Evolutionary conservation across 2,888 invertebrate species (phyloP).

Genomic region (Hirtodrosophila confusa): DNA sequence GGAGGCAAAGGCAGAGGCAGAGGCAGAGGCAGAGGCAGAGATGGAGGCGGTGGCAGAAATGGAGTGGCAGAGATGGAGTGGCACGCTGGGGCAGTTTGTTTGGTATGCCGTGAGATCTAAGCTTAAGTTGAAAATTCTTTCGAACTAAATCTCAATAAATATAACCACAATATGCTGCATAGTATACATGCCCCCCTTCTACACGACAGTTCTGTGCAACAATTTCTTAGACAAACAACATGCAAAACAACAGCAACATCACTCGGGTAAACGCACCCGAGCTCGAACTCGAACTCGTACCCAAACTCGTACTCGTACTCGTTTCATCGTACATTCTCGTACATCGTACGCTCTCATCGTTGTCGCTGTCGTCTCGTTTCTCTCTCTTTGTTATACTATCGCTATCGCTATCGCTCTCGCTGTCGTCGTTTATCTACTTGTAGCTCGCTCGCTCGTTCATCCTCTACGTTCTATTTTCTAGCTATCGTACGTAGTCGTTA

Average conservation of each 20-base stretch:
- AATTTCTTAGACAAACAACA: slow-evolving; percentile 17
- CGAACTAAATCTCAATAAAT: slow-evolving; percentile 55
- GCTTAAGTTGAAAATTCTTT: slow-evolving; percentile 58
- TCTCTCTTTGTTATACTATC: slow-evolving; percentile 37
- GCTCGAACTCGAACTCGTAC: slow-evolving; percentile 10
- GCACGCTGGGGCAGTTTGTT: slow-evolving; percentile 15
- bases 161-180: slow-evolving; percentile 62
- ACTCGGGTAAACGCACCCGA: slow-evolving; percentile 11
- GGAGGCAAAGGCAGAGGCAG: not conserved
- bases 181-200: slow-evolving; percentile 27
- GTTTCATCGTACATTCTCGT: slow-evolving; percentile 20
- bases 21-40: too few species aligned
- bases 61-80: not conserved
- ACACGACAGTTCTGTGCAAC: slow-evolving; percentile 10
- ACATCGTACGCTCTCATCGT: slow-evolving; percentile 29
- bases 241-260: slow-evolving; percentile 26
- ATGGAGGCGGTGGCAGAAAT: not conserved
- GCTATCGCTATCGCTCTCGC: slow-evolving; percentile 45
- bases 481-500: slow-evolving; percentile 54
- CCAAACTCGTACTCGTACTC: slow-evolving; percentile 22
- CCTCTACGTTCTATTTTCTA: slow-evolving; percentile 50
- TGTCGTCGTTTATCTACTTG: slow-evolving; percentile 36
- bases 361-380: slow-evolving; percentile 51
- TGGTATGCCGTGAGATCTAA: slow-evolving; percentile 57
- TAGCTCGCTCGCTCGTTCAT: slow-evolving; percentile 51